Conservation (phyloP, 2,797 vertebrate genomes). For the Emydoidea blandingii region DNA sequence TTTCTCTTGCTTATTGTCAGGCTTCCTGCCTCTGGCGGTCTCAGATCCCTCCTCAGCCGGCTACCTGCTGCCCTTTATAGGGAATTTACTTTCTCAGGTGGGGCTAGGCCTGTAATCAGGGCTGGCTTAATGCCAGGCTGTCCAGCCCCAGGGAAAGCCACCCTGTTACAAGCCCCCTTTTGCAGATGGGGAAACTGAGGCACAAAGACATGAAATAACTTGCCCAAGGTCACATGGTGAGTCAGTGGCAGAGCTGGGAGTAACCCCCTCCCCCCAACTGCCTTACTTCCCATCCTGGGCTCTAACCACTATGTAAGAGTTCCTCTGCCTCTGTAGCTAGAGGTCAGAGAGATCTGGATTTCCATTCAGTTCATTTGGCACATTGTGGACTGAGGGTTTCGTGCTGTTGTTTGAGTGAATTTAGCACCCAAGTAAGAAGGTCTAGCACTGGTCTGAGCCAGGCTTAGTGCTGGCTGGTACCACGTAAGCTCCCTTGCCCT, state of each 20-base stretch:
- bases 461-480: background rate
- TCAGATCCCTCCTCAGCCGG: no score
- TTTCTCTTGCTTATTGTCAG: background rate
- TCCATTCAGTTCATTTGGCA: accelerated
- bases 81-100: no score
- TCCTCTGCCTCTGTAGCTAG: background rate
- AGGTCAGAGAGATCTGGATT: accelerated
- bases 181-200: background rate
- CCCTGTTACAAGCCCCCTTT: background rate
- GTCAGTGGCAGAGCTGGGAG: background rate
- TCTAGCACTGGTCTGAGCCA: background rate
- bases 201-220: background rate
- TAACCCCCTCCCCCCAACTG: no score
- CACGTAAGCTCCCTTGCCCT: background rate
- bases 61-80: no score
- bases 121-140: no score
- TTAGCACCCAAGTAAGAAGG: background rate
- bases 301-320: background rate
- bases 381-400: background rate
- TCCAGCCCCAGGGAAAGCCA: no score
- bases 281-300: background rate
- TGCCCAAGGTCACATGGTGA: accelerated
- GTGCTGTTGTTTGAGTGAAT: background rate
- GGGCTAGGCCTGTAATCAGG: no score
- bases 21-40: no score